phyloP scores from a whole-genome alignment of 2,113 vertebrate genomes.

The Maccullochella peelii region DNA sequence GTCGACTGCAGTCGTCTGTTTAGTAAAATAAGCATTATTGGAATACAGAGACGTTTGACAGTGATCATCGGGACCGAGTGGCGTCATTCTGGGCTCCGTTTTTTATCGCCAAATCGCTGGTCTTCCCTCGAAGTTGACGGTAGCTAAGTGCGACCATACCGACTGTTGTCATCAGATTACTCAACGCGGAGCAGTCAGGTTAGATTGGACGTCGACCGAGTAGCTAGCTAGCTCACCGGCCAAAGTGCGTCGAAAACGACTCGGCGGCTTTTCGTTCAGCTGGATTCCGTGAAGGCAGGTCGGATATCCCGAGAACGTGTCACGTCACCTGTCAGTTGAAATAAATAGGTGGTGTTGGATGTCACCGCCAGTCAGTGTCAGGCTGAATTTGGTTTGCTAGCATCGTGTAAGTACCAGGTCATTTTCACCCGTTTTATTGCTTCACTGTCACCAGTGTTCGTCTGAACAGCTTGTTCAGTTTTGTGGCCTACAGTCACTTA shows the following conservation, averaged over 20 bases:
- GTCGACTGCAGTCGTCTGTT: not conserved
- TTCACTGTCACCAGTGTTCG: not conserved
- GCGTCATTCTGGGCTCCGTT: conserved; percentile 4
- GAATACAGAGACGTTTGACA: not conserved
- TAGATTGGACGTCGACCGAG: not conserved
- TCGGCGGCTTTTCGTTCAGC: not conserved
- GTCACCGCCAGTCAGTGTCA: conserved; percentile 68
- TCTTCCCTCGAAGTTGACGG: conserved; percentile 72
- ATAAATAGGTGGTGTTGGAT: conserved; percentile 74
- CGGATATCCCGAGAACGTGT: conserved; percentile 58
- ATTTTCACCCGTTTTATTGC: not conserved
- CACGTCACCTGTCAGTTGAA: conserved; percentile 65
- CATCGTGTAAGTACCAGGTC: conserved; percentile 73
- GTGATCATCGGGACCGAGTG: not conserved
- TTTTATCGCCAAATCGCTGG: conserved; percentile 46
- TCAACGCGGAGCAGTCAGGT: conserved; percentile 30
- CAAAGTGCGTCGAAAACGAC: conserved; percentile 15
- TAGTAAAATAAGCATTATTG: not conserved
- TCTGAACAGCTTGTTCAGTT: conserved; percentile 2
- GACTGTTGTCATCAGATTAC: conserved; percentile 41
- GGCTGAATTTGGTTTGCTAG: conserved; percentile 78
- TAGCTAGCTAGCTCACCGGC: conserved; percentile 27
- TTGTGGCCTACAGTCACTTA: conserved; percentile 41
- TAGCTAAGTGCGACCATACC: conserved; percentile 54
- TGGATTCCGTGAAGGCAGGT: conserved; percentile 17